phyloP scores from a whole-genome alignment of 2,797 vertebrate genomes.

The Macroramphosus scolopax region DNA sequence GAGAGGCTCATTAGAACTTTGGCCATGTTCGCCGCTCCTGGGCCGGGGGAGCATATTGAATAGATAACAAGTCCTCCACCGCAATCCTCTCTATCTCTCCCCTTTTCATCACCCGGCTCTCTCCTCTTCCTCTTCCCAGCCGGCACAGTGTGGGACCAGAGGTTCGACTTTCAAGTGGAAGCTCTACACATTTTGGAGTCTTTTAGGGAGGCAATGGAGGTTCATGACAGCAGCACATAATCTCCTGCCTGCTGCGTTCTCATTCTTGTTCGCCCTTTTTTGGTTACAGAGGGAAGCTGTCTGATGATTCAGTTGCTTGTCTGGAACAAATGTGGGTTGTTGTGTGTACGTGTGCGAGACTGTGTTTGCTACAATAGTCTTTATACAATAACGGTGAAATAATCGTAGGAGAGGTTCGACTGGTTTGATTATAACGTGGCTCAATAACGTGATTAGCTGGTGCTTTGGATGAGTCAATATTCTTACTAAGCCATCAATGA shows the following conservation, averaged over 20 bases:
- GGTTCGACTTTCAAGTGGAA: slow-evolving; percentile 53
- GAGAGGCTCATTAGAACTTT: slow-evolving; percentile 52
- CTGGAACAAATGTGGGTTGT: slow-evolving; percentile 23
- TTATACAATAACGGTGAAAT: too few relatives aligned
- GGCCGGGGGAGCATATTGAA: slow-evolving; percentile 26
- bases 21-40: slow-evolving; percentile 41
- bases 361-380: neutral
- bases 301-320: slow-evolving; percentile 49
- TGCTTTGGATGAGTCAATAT: too few relatives aligned
- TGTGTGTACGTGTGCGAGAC: slow-evolving; percentile 13
- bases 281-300: slow-evolving; percentile 36
- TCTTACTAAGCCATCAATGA: too few relatives aligned
- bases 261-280: slow-evolving; percentile 29
- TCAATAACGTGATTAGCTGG: too few relatives aligned
- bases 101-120: slow-evolving; percentile 25
- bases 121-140: slow-evolving; percentile 13
- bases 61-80: slow-evolving; percentile 44
- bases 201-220: slow-evolving; percentile 40
- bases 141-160: slow-evolving; percentile 29
- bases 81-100: slow-evolving; percentile 9
- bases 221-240: slow-evolving; percentile 44
- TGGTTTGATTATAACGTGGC: too few relatives aligned
- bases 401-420: too few relatives aligned
- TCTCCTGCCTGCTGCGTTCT: slow-evolving; percentile 44
- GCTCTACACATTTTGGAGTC: slow-evolving; percentile 42